These are phyloP conservation scores for Meteorus colon DNA, from an alignment of 2,888 invertebrate species.

Conservation along the genomic window DNA sequence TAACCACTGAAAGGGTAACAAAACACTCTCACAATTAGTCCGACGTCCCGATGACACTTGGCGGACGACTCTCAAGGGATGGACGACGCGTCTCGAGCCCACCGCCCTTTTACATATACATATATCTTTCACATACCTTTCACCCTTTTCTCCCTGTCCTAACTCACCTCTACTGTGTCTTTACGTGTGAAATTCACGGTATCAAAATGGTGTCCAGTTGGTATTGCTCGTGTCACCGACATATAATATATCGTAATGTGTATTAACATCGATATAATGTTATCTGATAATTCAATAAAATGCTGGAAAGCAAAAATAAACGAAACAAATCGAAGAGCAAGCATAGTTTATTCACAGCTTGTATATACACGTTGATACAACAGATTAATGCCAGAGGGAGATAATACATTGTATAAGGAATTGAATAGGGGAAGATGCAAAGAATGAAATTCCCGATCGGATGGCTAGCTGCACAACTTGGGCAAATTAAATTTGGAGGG, in stretches of 20 bases:
- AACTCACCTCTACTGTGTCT: neutral
- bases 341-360: too few relatives aligned
- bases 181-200: neutral
- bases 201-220: neutral
- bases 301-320: neutral
- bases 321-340: constrained; percentile 14
- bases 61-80: constrained; percentile 61
- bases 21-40: constrained; percentile 71
- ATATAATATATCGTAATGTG: neutral
- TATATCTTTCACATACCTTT: constrained; percentile 12
- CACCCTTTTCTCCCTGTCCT: constrained; percentile 3
- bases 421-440: constrained; percentile 21
- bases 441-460: constrained; percentile 5
- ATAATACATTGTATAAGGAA: neutral
- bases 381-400: constrained; percentile 12
- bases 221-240: neutral
- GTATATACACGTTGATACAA: neutral
- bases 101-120: constrained; percentile 22
- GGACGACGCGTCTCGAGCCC: constrained; percentile 44
- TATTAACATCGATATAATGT: neutral
- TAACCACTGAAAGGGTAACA: constrained; percentile 65
- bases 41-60: constrained; percentile 68
- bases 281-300: neutral
- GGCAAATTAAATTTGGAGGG: constrained; percentile 26
- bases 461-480: neutral